Evolutionary conservation across 1,140 invertebrate genomes (phyloP).

Genomic region (Potamilus streckersoni): DNA sequence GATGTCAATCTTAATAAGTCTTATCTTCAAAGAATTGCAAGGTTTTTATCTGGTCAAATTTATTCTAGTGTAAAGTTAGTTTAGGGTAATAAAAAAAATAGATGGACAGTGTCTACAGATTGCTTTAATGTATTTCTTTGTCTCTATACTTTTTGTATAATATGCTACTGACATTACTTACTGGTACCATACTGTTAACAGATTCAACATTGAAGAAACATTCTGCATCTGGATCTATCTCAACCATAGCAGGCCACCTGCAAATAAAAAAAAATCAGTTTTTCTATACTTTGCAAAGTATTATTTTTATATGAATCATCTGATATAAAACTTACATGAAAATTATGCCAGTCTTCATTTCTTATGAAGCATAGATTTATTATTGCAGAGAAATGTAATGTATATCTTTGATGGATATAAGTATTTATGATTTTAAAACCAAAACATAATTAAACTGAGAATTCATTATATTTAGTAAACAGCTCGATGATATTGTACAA

Average conservation of each 20-base stretch:
- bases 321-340: no score
- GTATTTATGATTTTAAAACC: no score
- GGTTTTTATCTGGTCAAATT: background rate
- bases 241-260: conserved; percentile 80
- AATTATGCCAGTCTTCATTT: no score
- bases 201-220: conserved; percentile 69
- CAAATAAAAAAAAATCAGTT: background rate
- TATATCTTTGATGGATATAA: no score
- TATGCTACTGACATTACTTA: conserved; percentile 31
- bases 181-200: conserved; percentile 46
- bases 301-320: background rate
- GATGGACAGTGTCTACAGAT: background rate
- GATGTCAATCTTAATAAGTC: no score
- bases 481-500: no score
- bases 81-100: background rate
- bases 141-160: no score
- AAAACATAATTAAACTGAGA: no score
- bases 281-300: background rate
- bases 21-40: no score
- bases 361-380: no score
- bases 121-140: background rate
- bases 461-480: no score
- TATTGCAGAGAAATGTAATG: no score
- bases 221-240: conserved; percentile 76
- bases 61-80: background rate